Percentiles rank a stretch among this genome's conserved stretches.
These are phyloP conservation scores for Agelaius phoeniceus DNA, from an alignment of 2,113 vertebrate species.

Conservation along the genomic window DNA sequence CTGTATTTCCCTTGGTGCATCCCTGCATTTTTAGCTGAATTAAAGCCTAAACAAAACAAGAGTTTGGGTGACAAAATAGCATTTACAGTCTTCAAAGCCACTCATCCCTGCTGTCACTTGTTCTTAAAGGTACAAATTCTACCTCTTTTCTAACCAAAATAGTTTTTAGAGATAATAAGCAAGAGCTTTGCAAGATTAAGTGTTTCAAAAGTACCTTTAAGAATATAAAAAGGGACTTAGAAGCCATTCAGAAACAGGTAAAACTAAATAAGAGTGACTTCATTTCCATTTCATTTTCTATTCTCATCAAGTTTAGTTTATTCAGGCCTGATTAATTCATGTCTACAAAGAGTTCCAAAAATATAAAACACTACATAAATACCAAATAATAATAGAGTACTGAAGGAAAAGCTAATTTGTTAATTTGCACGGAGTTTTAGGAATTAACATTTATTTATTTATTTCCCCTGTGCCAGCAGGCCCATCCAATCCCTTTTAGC, in stretches of 20 bases:
- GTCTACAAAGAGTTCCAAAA: constrained; percentile 9
- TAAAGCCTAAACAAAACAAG: not conserved
- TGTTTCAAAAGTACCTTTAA: not conserved
- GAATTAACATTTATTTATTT: not conserved
- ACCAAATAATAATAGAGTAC: not conserved
- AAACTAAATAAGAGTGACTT: not conserved
- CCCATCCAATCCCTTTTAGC: not conserved
- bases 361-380: constrained; percentile 13
- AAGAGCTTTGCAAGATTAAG: not conserved
- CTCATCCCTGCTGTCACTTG: not conserved
- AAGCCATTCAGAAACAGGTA: not conserved
- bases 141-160: constrained; percentile 1
- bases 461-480: not conserved
- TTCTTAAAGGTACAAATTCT: not conserved
- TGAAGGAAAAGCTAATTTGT: not conserved
- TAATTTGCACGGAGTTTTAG: not conserved
- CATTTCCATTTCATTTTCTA: constrained; percentile 27
- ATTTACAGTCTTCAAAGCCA: constrained; percentile 15
- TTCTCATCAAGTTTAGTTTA: constrained; percentile 13
- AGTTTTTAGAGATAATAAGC: not conserved
- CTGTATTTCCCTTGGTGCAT: not conserved
- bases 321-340: constrained; percentile 42
- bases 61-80: constrained; percentile 14
- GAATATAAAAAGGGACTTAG: not conserved
- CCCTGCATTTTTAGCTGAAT: not conserved